phyloP scores from a whole-genome alignment of 2,113 vertebrate species.

The Myocastor coypus region DNA sequence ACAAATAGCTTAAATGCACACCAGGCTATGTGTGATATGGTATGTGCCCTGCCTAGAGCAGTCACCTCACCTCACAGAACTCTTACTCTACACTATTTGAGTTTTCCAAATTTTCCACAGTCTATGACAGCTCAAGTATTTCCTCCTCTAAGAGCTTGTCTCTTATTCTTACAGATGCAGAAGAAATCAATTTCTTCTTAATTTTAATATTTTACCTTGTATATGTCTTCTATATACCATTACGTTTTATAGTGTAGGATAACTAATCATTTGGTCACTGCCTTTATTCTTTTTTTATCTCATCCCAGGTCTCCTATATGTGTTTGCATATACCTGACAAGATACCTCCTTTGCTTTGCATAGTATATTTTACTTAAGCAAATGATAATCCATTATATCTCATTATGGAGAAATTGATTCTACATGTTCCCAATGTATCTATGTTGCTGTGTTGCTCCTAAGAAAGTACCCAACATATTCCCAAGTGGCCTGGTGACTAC shows the following conservation, averaged over 20 bases:
- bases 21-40: background rate
- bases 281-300: background rate
- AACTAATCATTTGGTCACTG: background rate
- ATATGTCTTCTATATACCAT: background rate
- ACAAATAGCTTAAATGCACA: background rate
- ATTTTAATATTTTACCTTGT: background rate
- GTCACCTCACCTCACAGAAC: background rate
- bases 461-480: background rate
- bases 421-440: background rate
- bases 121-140: background rate
- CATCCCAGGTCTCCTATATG: background rate
- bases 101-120: background rate
- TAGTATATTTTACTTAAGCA: background rate
- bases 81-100: background rate
- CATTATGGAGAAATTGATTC: background rate
- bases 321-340: background rate
- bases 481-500: background rate
- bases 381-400: background rate
- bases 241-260: background rate
- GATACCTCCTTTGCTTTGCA: background rate
- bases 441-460: background rate
- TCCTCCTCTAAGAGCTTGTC: slow-evolving; percentile 6
- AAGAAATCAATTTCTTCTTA: background rate
- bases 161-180: background rate
- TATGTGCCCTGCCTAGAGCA: no score